Evolutionary conservation across 2,888 invertebrate genomes (phyloP).

Genomic region (Drosophila yooni): DNA sequence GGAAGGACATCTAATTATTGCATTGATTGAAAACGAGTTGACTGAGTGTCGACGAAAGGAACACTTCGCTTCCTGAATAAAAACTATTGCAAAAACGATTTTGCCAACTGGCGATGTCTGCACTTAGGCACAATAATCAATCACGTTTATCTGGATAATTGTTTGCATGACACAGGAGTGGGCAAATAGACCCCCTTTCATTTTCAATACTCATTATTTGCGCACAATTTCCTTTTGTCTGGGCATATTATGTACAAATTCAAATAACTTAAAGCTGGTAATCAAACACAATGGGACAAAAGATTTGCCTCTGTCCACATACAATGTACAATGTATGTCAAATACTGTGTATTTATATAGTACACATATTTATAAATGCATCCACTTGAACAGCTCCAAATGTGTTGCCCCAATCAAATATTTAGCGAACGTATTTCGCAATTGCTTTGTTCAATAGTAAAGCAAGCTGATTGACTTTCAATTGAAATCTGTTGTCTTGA

Average conservation of each 20-base stretch:
- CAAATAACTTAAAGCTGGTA: neutral
- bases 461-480: neutral
- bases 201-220: conserved; percentile 60
- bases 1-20: conserved; percentile 70
- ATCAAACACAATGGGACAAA: neutral
- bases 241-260: neutral
- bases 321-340: neutral
- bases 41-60: conserved; percentile 17
- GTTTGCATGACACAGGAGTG: conserved; percentile 40
- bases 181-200: conserved; percentile 38
- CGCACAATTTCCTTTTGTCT: conserved; percentile 62
- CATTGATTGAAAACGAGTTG: conserved; percentile 69
- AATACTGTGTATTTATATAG: neutral
- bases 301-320: neutral
- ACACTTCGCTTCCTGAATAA: conserved; percentile 9
- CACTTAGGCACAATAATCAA: conserved; percentile 61
- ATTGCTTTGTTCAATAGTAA: neutral
- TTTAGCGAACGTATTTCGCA: neutral
- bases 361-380: neutral
- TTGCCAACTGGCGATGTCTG: conserved; percentile 1
- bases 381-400: neutral
- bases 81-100: conserved; percentile 24
- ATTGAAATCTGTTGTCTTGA: neutral
- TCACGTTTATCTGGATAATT: conserved; percentile 75
- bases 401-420: neutral